Evolutionary conservation across 1,140 invertebrate species (phyloP).

Genomic region (Zophobas atratus): DNA sequence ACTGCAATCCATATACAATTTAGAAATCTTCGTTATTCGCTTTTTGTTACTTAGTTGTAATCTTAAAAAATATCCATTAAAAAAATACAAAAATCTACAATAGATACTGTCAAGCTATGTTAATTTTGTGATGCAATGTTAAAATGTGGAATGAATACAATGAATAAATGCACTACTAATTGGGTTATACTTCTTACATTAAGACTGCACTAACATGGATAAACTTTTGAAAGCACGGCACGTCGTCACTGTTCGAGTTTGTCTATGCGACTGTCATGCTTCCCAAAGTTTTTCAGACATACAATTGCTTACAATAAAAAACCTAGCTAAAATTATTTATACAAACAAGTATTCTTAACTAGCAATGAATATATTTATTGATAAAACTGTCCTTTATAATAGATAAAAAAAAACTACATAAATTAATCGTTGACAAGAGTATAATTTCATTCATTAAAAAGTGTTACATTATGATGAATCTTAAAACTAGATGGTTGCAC

Average conservation of each 20-base stretch:
- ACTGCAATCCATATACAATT: slow-evolving; percentile 55
- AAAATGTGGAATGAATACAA: slow-evolving; percentile 67
- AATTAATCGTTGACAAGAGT: slow-evolving; percentile 59
- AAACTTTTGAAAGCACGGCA: slow-evolving; percentile 49
- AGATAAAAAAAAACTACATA: slow-evolving; percentile 64
- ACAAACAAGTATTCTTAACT: slow-evolving; percentile 66
- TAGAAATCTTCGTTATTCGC: slow-evolving; percentile 40
- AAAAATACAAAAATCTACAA: slow-evolving; percentile 66
- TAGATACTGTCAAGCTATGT: slow-evolving; percentile 52
- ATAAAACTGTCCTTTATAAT: slow-evolving; percentile 64
- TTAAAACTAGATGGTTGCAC: slow-evolving; percentile 64
- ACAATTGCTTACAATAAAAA: slow-evolving; percentile 66
- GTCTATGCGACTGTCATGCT: slow-evolving; percentile 46
- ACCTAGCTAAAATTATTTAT: slow-evolving; percentile 67
- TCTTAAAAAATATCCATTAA: slow-evolving; percentile 58
- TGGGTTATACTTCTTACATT: slow-evolving; percentile 63
- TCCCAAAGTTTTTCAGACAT: slow-evolving; percentile 56
- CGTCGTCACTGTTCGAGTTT: slow-evolving; percentile 23
- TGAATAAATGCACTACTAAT: slow-evolving; percentile 66
- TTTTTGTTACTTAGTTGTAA: slow-evolving; percentile 43
- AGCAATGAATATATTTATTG: slow-evolving; percentile 63
- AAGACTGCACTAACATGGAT: slow-evolving; percentile 67
- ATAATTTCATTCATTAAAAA: slow-evolving; percentile 53
- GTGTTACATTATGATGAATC: slow-evolving; percentile 52
- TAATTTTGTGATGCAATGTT: slow-evolving; percentile 56